These are phyloP conservation scores for Montipora capricornis DNA, from an alignment of 64 coral and sea anemone genomes.

Conservation along the genomic window DNA sequence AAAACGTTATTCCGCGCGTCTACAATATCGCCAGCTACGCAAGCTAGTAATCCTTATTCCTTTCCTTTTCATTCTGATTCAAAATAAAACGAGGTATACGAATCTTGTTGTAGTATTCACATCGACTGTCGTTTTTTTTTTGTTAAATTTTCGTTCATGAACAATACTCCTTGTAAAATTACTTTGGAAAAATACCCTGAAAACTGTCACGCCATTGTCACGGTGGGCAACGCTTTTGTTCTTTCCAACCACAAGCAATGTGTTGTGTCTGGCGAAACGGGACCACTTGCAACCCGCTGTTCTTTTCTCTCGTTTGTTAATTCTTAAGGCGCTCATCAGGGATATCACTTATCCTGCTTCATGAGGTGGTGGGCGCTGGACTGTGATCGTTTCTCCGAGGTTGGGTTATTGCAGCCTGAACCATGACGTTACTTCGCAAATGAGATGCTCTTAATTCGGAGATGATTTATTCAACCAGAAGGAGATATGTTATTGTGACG, in stretches of 20 bases:
- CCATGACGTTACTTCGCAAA: neutral
- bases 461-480: conserved; percentile 75
- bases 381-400: neutral
- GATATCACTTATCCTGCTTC: neutral
- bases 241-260: conserved; percentile 11
- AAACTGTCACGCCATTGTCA: neutral
- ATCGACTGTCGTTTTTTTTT: too few species aligned
- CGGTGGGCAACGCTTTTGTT: neutral
- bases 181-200: too few species aligned
- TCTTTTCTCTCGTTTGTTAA: neutral
- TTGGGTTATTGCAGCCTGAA: neutral
- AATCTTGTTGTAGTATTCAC: too few species aligned
- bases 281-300: neutral
- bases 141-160: too few species aligned
- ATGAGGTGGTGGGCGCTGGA: neutral
- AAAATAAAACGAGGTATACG: neutral
- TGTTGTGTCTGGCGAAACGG: neutral
- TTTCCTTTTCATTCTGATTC: too few species aligned
- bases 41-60: too few species aligned
- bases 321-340: neutral
- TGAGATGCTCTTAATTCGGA: conserved; percentile 1
- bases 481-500: conserved; percentile 78
- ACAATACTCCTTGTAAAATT: too few species aligned
- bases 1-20: too few species aligned
- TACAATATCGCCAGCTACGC: too few species aligned